Percentiles rank a stretch among this genome's conserved stretches.
Conservation (phyloP, 2,888 invertebrate species). For the Lithophane socia region DNA sequence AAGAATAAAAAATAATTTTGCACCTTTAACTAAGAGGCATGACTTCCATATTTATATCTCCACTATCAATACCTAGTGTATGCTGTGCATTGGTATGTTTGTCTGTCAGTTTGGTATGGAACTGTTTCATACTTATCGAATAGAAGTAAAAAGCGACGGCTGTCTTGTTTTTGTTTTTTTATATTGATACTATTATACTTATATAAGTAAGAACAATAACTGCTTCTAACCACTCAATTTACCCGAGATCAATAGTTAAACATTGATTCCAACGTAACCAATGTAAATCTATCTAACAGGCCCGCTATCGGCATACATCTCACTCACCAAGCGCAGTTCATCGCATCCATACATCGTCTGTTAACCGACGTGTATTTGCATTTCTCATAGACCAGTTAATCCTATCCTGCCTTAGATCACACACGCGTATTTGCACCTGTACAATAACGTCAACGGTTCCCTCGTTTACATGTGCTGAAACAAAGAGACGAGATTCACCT, state of each 20-base stretch:
- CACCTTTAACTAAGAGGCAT: neutral
- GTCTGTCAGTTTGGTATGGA: neutral
- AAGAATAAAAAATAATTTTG: too few species aligned
- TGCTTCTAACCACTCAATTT: neutral
- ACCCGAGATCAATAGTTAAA: constrained; percentile 3
- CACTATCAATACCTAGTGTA: neutral
- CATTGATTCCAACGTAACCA: constrained; percentile 19
- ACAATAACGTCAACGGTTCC: constrained; percentile 66
- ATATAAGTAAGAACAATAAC: neutral
- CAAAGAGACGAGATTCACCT: constrained; percentile 75
- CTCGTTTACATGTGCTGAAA: constrained; percentile 69
- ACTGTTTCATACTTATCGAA: neutral
- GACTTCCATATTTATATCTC: too few species aligned
- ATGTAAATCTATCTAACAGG: constrained; percentile 17
- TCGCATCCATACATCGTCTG: constrained; percentile 29
- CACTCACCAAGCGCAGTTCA: constrained; percentile 38
- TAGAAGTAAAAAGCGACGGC: neutral
- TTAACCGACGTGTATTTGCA: constrained; percentile 38
- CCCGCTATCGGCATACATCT: constrained; percentile 27
- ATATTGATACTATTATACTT: too few species aligned
- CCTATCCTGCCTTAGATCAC: constrained; percentile 45
- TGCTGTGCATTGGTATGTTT: neutral
- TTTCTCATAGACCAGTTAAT: constrained; percentile 50
- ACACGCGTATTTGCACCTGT: constrained; percentile 64
- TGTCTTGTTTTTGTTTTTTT: neutral